Percentiles rank a stretch among this genome's conserved stretches.
Conservation (phyloP, 2,797 vertebrate genomes). For the Galagoides demidoff region DNA sequence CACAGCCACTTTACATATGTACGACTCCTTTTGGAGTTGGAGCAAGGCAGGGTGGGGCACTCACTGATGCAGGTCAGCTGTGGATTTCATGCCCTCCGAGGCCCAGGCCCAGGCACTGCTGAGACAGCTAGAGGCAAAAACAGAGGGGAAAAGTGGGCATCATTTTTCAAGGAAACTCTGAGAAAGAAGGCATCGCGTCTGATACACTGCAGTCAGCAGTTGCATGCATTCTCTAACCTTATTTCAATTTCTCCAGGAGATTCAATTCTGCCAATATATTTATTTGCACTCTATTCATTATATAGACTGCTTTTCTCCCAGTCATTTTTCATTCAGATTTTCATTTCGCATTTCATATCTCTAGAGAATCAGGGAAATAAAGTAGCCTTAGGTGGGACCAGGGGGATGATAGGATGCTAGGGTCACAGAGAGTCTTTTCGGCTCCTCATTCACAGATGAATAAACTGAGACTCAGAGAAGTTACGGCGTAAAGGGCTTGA, state of each 20-base stretch:
- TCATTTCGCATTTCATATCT: conserved; percentile 38
- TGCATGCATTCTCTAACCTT: neutral
- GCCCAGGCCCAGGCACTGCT: conserved; percentile 91
- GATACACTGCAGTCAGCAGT: neutral
- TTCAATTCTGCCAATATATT: neutral
- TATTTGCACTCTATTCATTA: neutral
- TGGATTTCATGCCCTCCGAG: conserved; percentile 92
- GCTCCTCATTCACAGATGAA: neutral
- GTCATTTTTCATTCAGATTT: conserved; percentile 40
- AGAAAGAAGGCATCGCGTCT: neutral
- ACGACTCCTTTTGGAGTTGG: neutral
- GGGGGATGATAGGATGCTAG: neutral
- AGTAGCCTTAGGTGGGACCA: neutral
- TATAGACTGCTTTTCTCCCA: neutral
- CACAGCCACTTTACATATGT: conserved; percentile 46
- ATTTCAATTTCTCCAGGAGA: conserved; percentile 51
- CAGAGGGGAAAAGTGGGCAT: neutral
- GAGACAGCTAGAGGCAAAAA: conserved; percentile 87
- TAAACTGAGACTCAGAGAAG: neutral
- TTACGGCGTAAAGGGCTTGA: neutral
- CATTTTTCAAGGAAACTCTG: neutral
- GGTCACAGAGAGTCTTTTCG: neutral
- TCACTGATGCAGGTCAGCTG: conserved; percentile 93
- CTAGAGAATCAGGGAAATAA: neutral
- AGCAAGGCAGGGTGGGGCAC: conserved; percentile 38